phyloP scores from a whole-genome alignment of 2,888 invertebrate species.

The Bhutanitis thaidina region DNA sequence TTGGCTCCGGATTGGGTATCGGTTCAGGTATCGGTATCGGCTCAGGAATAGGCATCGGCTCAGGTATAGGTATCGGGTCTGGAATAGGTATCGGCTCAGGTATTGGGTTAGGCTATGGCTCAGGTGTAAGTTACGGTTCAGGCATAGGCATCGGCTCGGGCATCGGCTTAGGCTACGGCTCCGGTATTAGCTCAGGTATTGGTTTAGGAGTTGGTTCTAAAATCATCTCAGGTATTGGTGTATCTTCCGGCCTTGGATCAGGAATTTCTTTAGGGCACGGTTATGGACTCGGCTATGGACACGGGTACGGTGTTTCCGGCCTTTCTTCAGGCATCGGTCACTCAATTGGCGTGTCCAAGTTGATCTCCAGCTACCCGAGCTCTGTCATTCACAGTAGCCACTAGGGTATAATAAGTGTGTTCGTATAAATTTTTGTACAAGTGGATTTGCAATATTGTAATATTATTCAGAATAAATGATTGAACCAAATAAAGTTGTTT shows the following conservation, averaged over 20 bases:
- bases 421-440: constrained; percentile 26
- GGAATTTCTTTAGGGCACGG: constrained; percentile 19
- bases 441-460: constrained; percentile 27
- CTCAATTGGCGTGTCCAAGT: constrained; percentile 19
- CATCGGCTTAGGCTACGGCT: constrained; percentile 14
- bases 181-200: constrained; percentile 26
- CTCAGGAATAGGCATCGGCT: constrained; percentile 6
- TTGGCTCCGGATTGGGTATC: constrained; percentile 5
- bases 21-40: constrained; percentile 8
- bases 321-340: constrained; percentile 12
- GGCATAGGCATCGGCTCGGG: constrained; percentile 19
- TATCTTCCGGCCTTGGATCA: constrained; percentile 24
- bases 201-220: constrained; percentile 17
- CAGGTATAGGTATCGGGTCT: constrained; percentile 1
- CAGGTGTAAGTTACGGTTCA: constrained; percentile 9
- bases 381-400: constrained; percentile 19
- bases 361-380: constrained; percentile 21
- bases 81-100: constrained; percentile 6
- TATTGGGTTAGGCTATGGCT: constrained; percentile 8
- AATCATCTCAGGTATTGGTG: constrained; percentile 19
- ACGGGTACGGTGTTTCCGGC: constrained; percentile 10
- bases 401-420: constrained; percentile 18
- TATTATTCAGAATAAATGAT: constrained; percentile 21
- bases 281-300: constrained; percentile 12
- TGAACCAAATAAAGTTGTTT: constrained; percentile 13